Evolutionary conservation across 2,888 invertebrate species (phyloP), one percentile per base, ranked within the genome.

Genomic region (Drosophila borealis): DNA sequence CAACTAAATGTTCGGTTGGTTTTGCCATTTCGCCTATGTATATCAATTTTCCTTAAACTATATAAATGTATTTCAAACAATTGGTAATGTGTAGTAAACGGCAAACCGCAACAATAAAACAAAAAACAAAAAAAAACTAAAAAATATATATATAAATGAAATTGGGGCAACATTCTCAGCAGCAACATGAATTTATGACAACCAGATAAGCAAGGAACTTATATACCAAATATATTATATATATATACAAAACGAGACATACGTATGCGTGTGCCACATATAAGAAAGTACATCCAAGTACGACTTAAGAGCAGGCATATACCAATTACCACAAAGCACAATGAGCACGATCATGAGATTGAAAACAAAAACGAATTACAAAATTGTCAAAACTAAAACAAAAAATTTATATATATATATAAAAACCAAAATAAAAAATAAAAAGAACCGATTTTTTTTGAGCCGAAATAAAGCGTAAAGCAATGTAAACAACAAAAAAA

Each of bases 381-480:
- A 65, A 63, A 70, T 56, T 68, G 70, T 67, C 75, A 75, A 48
- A 54, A 65, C 25, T 6, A 25, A 8, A 25, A 25, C 29, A 1
- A 17, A 17, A 34, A 59, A 34, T 14, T 41, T 29, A 39, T 14
- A 37, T 11, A 51, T 25, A 46, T 13, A 60, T 44, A 70, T 34
- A 57, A 45, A 60, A 25, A 53, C 50, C 13, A 50, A 39, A 64
- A 69, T 62, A 78, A 9, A 0, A 41, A 59, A 54, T 63, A 21
- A 41, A 64, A 70, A 55, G 66, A 59, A 59, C 55, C 62, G 78
- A 71, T 70, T 81, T 88, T 84, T 84, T 84, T 84, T 85, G 78
- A 83, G 72, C 88, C 81, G 72, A 88, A 88, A 84, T 84, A 84
- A 84, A 84, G 75, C 75, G 71, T 78, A 70, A 78, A 80, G 73